A percentile compares a stretch with the other conserved stretches of the same genome.
Evolutionary conservation across 2,113 vertebrate genomes (phyloP).

Genomic region (Istiophorus platypterus): DNA sequence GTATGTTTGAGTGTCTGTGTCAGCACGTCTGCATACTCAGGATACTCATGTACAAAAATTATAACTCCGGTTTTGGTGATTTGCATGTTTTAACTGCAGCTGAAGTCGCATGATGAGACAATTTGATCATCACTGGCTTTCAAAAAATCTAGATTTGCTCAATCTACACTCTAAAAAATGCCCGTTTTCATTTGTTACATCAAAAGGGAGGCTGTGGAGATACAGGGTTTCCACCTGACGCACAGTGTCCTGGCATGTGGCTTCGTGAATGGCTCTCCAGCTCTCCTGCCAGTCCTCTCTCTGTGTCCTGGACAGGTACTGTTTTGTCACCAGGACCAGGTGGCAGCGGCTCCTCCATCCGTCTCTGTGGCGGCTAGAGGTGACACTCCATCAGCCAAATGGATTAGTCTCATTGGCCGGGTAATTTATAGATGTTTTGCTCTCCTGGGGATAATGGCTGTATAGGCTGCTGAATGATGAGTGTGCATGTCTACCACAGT

Average conservation of each 20-base stretch:
- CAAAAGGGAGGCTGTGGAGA: background rate
- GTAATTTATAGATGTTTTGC: constrained; percentile 85
- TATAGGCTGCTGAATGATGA: constrained; percentile 78
- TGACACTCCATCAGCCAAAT: constrained; percentile 84
- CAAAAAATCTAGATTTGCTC: background rate
- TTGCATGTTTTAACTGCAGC: background rate
- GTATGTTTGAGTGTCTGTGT: constrained; percentile 20
- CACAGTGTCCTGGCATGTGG: background rate
- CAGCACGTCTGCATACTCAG: background rate
- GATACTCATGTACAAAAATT: background rate
- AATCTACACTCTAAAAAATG: background rate
- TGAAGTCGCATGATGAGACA: background rate
- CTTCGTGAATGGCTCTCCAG: constrained; percentile 9
- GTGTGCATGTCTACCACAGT: constrained; percentile 49
- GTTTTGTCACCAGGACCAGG: constrained; percentile 70
- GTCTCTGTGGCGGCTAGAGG: constrained; percentile 79
- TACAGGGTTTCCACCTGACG: background rate
- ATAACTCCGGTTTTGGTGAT: background rate
- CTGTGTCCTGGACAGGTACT: constrained; percentile 28
- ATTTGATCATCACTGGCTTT: background rate
- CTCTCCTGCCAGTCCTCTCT: constrained; percentile 12
- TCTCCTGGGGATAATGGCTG: constrained; percentile 79
- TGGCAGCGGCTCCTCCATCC: constrained; percentile 67
- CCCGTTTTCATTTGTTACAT: constrained; percentile 5
- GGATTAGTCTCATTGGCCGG: constrained; percentile 82